Base-by-base conservation (phyloP, 2,797 vertebrate species). In the Perodicticus potto region DNA sequence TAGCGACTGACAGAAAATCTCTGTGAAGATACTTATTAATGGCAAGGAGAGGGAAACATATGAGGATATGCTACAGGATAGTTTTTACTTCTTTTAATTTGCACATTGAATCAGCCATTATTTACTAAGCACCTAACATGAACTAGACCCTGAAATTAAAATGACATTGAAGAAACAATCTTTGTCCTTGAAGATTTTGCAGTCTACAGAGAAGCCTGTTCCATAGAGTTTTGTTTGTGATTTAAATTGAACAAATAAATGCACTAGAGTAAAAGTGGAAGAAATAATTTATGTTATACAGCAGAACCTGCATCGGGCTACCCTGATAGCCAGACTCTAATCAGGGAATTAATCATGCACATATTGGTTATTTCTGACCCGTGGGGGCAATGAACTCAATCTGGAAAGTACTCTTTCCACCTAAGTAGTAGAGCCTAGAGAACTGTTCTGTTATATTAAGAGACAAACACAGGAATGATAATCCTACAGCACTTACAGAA, bases 241-340 rank as follows among this genome's bases (percentile, higher is more conserved):
- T 76, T 91, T 88, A 55, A 94, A 81, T 23, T 59, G 27, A 90
- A 57, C 32, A 72, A 65, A 80, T 49, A 43, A 96, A 94, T 63
- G 27, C n/a, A 86, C 16, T 27, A 61, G 59, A 83, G 29, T 93
- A 45, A 69, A 86, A 82, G 13, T 69, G n/a, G 37, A 84, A 82
- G 45, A 92, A 74, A 34, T 57, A 63, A 49, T 34, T 61, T 63
- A 14, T 37, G 19, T 70, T 37, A 55, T 6, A 63, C n/a, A 67
- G 37, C 4, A 86, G 69, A 63, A 3, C 7, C 9, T 29, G 11
- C 19, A 34, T 73, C 17, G 27, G 17, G 17, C 20, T 70, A 2
- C 25, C 13, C 2, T 45, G 53, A 32, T 12, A 57, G 22, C 22
- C 29, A 61, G 70, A 59, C 37, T 93, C 32, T 53, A 65, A 81